A percentile compares a stretch with the other conserved stretches of the same genome.
These are phyloP conservation scores for Esox masquinongy DNA, from an alignment of 2,797 vertebrate species.

Conservation along the genomic window DNA sequence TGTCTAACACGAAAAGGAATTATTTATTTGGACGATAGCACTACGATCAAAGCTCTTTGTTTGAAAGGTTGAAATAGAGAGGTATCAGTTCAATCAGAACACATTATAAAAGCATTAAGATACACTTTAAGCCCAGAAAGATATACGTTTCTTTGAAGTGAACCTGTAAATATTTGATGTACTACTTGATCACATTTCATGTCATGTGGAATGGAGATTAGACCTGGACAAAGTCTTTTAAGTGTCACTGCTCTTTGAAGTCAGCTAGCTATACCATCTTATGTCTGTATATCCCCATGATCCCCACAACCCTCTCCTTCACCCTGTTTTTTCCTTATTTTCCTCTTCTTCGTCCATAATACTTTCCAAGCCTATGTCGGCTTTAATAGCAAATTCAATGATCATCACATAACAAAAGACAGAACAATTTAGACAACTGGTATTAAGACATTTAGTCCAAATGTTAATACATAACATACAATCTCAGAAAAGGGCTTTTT, in stretches of 20 bases:
- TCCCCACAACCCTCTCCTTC: not conserved
- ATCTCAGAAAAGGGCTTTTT: constrained; percentile 20
- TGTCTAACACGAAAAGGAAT: not conserved
- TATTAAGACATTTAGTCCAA: constrained; percentile 22
- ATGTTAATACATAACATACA: constrained; percentile 48
- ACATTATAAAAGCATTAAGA: constrained; percentile 28
- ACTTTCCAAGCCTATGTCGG: constrained; percentile 21
- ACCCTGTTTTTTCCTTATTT: not conserved
- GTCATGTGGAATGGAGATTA: not conserved
- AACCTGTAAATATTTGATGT: constrained; percentile 36
- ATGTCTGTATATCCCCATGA: not conserved
- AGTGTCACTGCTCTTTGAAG: constrained; percentile 36
- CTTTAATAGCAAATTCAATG: constrained; percentile 40
- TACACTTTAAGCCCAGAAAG: constrained; percentile 40
- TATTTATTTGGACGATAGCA: not conserved
- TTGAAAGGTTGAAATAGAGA: constrained; percentile 12
- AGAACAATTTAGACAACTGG: constrained; percentile 26
- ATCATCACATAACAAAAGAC: constrained; percentile 35
- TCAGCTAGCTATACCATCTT: constrained; percentile 16
- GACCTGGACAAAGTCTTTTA: constrained; percentile 23
- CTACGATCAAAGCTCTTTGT: constrained; percentile 13
- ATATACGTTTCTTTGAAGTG: constrained; percentile 42
- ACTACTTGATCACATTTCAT: not conserved
- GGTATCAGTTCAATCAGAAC: constrained; percentile 13
- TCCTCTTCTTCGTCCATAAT: too few species aligned